Percentiles rank a stretch among this genome's conserved stretches.
These are phyloP conservation scores for Amniataba percoides DNA, from an alignment of 2,797 vertebrate genomes.

Conservation along the genomic window DNA sequence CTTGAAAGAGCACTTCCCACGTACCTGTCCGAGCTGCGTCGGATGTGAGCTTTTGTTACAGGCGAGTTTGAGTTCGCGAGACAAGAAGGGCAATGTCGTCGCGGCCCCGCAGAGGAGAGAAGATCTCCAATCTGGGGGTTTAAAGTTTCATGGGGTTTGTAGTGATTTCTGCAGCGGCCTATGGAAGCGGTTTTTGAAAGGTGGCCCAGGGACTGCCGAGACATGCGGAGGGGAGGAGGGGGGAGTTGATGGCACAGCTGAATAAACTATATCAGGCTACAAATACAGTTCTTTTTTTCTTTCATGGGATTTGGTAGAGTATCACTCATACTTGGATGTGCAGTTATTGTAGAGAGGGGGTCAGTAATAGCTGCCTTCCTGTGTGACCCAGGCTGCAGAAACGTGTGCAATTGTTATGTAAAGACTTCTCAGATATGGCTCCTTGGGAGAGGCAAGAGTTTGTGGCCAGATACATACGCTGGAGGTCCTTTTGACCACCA, in stretches of 20 bases:
- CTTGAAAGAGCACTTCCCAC: constrained; percentile 79
- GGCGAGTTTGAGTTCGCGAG: constrained; percentile 40
- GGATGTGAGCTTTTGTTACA: constrained; percentile 79
- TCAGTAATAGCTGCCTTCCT: background rate
- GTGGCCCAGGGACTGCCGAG: constrained; percentile 19
- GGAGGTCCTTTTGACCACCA: constrained; percentile 53
- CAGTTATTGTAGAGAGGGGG: background rate
- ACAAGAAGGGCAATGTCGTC: constrained; percentile 73
- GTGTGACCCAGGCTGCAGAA: background rate
- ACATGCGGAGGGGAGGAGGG: background rate
- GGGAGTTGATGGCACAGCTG: background rate
- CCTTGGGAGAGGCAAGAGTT: constrained; percentile 10
- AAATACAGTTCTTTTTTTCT: too few relatives aligned
- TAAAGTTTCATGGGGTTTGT: constrained; percentile 63
- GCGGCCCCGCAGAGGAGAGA: constrained; percentile 32
- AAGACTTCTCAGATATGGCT: constrained; percentile 26
- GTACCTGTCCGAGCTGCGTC: constrained; percentile 73
- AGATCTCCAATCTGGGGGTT: constrained; percentile 50
- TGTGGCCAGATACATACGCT: constrained; percentile 23
- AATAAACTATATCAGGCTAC: too few relatives aligned
- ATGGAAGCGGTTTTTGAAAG: constrained; percentile 37
- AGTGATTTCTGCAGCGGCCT: constrained; percentile 44
- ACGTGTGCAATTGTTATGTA: constrained; percentile 30
- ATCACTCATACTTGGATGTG: background rate
- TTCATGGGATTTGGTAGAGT: too few relatives aligned